Evolutionary conservation across 1,140 invertebrate species (phyloP), one percentile per base, ranked within the genome.

Genomic region (Lepidotrigona ventralis): DNA sequence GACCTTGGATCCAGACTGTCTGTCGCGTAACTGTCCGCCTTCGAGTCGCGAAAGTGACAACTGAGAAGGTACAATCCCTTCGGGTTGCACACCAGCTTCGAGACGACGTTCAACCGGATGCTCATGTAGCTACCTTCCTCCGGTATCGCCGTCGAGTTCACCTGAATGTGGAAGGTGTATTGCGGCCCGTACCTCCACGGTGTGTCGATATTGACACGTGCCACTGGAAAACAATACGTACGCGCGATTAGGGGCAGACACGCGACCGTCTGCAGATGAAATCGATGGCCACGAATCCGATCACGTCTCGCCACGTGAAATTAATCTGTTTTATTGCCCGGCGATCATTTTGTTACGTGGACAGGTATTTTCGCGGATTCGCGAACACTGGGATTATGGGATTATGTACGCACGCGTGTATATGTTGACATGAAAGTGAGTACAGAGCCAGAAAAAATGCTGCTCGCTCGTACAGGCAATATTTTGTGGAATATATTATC

Each of bases 11-110:
- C 75, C 14, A 75, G 78, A 23, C n/a, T 79, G 5, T 66, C 75
- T 26, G 64, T 83, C 54, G 74, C 29, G 78, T 84, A 88, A 19
- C 86, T 88, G n/a, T 81, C 72, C 39, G 86, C 85, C 21, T 83
- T 85, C 56, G 88, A 86, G 46, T 90, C 81, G 1, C 86, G 58
- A 77, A 90, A 86, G 60, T 83, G 81, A 68, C 89, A 91, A 71
- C 81, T 87, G 51, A 92, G 54, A 56, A 79, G 53, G 33, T 86
- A 56, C 81, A 63, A 33, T 17, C 33, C 12, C 74, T 86, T 73
- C 26, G 91, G 89, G 29, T 89, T 90, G 76, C 92, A 90, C 21
- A 85, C 86, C 56, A 93, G 60, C 51, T 80, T 87, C 54, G 79
- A 83, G 2, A 69, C 66, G 58, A 81, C 33, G 33, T 83, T 83